Percentiles rank a stretch among this genome's conserved stretches.
phyloP scores from a whole-genome alignment of 35 echinoderm and acorn worm species.

The Strongylocentrotus purpuratus region DNA sequence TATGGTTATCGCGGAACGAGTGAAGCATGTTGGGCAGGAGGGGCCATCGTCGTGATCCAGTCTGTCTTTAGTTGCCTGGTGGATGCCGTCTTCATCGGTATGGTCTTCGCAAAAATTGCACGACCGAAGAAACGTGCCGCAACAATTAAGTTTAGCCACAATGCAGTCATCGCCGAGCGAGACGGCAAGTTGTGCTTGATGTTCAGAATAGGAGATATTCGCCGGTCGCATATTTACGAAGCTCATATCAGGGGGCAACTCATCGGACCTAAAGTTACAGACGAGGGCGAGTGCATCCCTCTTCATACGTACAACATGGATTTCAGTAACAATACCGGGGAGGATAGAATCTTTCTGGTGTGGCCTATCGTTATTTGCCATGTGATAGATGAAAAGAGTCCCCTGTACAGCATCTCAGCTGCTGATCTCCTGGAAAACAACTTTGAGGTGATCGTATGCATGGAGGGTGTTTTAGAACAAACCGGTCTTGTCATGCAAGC shows the following conservation, averaged over 20 bases:
- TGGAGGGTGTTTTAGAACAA: conserved; percentile 93
- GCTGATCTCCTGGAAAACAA: conserved; percentile 60
- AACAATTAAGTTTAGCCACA: conserved; percentile 90
- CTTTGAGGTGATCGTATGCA: conserved; percentile 89
- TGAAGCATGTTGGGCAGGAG: conserved; percentile 83
- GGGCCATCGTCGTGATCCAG: conserved; percentile 82
- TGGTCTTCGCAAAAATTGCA: conserved; percentile 95
- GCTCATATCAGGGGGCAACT: conserved; percentile 81
- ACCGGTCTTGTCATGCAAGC: conserved; percentile 89
- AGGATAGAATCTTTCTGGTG: conserved; percentile 84
- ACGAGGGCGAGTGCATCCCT: conserved; percentile 91
- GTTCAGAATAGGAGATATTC: conserved; percentile 92
- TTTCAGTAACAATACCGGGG: conserved; percentile 52
- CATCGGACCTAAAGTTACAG: conserved; percentile 70
- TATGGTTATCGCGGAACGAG: conserved; percentile 91
- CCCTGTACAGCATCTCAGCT: conserved; percentile 76
- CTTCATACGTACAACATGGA: conserved; percentile 73
- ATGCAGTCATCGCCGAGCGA: conserved; percentile 79
- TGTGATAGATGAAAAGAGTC: conserved; percentile 82
- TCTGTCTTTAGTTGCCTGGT: conserved; percentile 96
- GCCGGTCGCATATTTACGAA: conserved; percentile 85
- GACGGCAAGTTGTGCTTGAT: conserved; percentile 95
- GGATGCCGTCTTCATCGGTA: conserved; percentile 90
- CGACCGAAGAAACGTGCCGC: conserved; percentile 93
- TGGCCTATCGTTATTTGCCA: conserved; percentile 95